These are phyloP conservation scores for Apodemia arnacis DNA, from an alignment of 2,888 invertebrate species.

Conservation along the genomic window DNA sequence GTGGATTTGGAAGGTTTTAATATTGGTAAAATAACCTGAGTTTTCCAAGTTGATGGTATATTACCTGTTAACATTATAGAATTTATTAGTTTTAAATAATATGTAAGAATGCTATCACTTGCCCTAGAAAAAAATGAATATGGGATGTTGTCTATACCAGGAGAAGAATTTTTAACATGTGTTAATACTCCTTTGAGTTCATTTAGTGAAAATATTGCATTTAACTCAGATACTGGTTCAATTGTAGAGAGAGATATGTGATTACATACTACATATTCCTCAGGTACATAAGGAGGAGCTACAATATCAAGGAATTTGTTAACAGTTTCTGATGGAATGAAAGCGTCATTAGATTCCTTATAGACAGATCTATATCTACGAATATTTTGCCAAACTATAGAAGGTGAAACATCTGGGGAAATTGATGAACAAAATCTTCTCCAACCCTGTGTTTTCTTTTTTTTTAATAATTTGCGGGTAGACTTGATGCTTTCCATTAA, in stretches of 20 bases:
- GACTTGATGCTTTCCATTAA: neutral
- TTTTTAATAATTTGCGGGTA: neutral
- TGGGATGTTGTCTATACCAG: neutral
- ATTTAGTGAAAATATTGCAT: neutral
- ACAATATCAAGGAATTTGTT: neutral
- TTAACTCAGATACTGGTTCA: neutral
- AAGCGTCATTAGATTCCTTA: neutral
- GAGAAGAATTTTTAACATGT: constrained; percentile 9
- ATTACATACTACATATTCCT: neutral
- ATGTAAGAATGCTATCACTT: neutral
- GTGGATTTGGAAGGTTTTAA: neutral
- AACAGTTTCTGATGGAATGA: neutral
- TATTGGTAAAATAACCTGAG: neutral
- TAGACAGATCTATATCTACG: neutral
- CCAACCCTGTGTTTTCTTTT: neutral
- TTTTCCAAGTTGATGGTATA: neutral
- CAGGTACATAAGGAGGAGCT: constrained; percentile 11
- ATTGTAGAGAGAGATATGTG: neutral
- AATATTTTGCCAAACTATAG: constrained; percentile 26
- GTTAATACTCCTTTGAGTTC: constrained; percentile 1
- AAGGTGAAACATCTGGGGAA: constrained; percentile 6
- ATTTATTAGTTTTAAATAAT: neutral
- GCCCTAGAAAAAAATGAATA: neutral
- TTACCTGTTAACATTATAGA: neutral
- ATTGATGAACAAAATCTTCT: neutral